These are phyloP conservation scores for Aporophyla lueneburgensis DNA, from an alignment of 2,888 invertebrate genomes.

Conservation along the genomic window DNA sequence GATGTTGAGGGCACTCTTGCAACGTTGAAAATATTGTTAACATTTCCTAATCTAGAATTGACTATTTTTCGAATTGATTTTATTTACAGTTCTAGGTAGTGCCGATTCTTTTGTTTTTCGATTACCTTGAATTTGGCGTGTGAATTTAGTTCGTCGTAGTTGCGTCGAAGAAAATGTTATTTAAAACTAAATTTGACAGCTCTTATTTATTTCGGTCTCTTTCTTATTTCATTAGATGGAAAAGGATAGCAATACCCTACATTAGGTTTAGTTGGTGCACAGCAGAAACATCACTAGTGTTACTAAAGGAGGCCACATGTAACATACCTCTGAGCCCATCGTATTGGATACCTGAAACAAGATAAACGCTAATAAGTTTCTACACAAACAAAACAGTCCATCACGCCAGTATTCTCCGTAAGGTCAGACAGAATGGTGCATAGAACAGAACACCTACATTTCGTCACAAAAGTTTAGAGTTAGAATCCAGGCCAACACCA, in stretches of 20 bases:
- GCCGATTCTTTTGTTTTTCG: no score
- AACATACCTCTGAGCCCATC: slow-evolving; percentile 74
- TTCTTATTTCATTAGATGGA: no score
- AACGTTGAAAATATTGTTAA: not conserved
- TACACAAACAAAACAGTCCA: not conserved
- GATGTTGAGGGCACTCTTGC: not conserved
- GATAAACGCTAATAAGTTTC: not conserved
- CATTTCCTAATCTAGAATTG: not conserved
- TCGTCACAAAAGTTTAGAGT: not conserved
- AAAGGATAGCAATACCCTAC: no score
- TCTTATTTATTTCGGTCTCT: no score
- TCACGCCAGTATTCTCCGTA: not conserved
- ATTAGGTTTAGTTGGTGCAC: no score
- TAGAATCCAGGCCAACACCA: not conserved
- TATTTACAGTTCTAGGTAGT: not conserved
- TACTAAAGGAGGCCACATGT: not conserved
- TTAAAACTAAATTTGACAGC: no score
- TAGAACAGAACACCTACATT: not conserved
- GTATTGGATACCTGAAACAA: slow-evolving; percentile 76
- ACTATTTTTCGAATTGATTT: not conserved
- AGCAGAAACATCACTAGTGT: not conserved
- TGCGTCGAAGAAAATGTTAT: no score
- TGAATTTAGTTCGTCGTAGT: no score
- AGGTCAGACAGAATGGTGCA: not conserved
- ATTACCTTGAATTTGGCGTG: no score